These are phyloP conservation scores for Hydroisotoma schaefferi DNA, from an alignment of 2,888 invertebrate genomes.

Conservation along the genomic window DNA sequence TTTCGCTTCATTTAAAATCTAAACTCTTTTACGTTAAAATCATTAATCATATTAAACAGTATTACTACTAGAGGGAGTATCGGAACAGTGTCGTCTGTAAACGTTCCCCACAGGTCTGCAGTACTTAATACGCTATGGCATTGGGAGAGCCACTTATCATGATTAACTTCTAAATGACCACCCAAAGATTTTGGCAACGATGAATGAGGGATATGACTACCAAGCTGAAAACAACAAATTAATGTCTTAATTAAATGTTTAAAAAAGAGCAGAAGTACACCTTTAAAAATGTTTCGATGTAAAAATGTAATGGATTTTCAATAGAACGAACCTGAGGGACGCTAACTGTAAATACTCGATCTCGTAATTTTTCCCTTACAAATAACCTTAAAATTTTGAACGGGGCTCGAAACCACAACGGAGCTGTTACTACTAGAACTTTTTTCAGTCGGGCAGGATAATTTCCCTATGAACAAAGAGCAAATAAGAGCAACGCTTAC, in stretches of 20 bases:
- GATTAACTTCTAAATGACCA: constrained; percentile 79
- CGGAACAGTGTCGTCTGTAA: constrained; percentile 41
- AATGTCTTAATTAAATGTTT: no score
- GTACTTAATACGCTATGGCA: constrained; percentile 54
- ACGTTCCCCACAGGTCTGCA: constrained; percentile 47
- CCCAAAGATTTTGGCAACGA: constrained; percentile 85
- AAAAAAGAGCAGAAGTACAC: no score
- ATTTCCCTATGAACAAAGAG: no score
- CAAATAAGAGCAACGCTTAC: no score
- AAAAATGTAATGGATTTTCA: no score
- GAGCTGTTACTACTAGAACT: constrained; percentile 94
- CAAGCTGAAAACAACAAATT: constrained; percentile 57
- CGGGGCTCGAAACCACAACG: constrained; percentile 97
- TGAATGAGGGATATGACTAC: constrained; percentile 82
- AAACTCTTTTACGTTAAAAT: background rate
- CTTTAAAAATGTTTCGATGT: no score
- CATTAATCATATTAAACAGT: background rate
- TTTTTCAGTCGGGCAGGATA: constrained; percentile 96
- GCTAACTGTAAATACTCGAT: constrained; percentile 91
- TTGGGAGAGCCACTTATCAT: constrained; percentile 79
- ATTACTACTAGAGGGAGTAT: constrained; percentile 6
- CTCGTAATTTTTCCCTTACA: constrained; percentile 90
- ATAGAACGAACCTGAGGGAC: constrained; percentile 68
- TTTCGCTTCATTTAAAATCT: background rate
- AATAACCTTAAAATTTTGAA: constrained; percentile 92